Conservation (phyloP, 2,113 vertebrate species). For the Psettodes erumei region DNA sequence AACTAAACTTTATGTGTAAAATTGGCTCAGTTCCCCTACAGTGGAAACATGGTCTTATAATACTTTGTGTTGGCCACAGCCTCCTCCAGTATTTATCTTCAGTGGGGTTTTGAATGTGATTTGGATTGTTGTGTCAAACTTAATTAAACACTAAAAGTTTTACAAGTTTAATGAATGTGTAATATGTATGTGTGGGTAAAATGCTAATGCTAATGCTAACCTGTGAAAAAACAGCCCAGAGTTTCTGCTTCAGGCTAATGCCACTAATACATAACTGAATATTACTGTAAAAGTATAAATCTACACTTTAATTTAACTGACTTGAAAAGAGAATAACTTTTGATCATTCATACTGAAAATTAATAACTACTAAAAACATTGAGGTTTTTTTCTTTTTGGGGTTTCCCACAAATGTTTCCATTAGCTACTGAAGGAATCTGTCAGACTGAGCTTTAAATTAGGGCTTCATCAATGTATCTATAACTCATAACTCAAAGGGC, state of each 20-base stretch:
- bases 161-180: background rate
- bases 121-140: background rate
- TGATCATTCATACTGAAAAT: background rate
- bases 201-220: background rate
- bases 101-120: background rate
- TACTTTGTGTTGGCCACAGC: background rate
- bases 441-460: background rate
- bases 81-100: background rate
- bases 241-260: background rate
- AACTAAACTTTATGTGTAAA: background rate
- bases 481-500: background rate
- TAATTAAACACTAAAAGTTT: background rate
- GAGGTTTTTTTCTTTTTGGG: no score
- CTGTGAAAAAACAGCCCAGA: background rate
- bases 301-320: background rate
- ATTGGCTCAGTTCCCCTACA: background rate
- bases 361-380: no score
- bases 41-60: slow-evolving; percentile 2
- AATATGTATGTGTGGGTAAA: background rate
- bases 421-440: background rate
- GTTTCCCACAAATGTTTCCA: background rate
- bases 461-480: background rate
- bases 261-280: background rate
- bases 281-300: background rate
- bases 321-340: background rate